Conservation (phyloP, 2,113 vertebrate species). For the Pogonocichla stellata region DNA sequence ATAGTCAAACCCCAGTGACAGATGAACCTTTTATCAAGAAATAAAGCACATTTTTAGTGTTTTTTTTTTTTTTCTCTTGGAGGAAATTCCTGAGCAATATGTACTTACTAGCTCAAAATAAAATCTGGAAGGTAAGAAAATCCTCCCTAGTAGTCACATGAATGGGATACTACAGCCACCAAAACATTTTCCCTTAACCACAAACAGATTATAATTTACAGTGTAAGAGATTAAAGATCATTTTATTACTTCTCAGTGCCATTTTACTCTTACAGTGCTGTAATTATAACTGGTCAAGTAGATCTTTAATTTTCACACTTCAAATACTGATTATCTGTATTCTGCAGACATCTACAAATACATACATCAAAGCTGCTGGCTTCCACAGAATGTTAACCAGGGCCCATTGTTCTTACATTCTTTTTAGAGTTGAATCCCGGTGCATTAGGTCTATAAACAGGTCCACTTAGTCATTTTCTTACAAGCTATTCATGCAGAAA, state of each 20-base stretch:
- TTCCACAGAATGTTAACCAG: slow-evolving; percentile 63
- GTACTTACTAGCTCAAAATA: not conserved
- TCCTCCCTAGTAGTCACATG: not conserved
- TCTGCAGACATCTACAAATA: slow-evolving; percentile 65
- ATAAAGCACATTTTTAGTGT: not conserved
- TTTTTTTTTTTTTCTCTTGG: not conserved
- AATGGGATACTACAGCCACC: not conserved
- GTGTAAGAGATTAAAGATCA: slow-evolving; percentile 38
- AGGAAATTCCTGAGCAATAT: not conserved
- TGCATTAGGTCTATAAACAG: slow-evolving; percentile 64
- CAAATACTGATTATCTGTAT: slow-evolving; percentile 56
- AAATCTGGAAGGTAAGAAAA: not conserved
- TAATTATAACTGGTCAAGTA: slow-evolving; percentile 66
- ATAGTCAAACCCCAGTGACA: not conserved
- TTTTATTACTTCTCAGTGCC: slow-evolving; percentile 21
- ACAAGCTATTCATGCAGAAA: slow-evolving; percentile 44
- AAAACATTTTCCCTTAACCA: slow-evolving; percentile 19
- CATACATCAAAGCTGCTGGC: slow-evolving; percentile 58
- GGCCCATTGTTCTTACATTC: not conserved
- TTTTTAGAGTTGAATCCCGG: slow-evolving; percentile 46
- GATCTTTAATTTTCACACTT: slow-evolving; percentile 66
- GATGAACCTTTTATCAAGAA: not conserved
- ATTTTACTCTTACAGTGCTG: slow-evolving; percentile 1
- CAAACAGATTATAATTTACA: slow-evolving; percentile 45
- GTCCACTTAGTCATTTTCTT: slow-evolving; percentile 66